These are phyloP conservation scores for Pelodytes ibericus DNA, from an alignment of 2,797 vertebrate species.

Conservation along the genomic window DNA sequence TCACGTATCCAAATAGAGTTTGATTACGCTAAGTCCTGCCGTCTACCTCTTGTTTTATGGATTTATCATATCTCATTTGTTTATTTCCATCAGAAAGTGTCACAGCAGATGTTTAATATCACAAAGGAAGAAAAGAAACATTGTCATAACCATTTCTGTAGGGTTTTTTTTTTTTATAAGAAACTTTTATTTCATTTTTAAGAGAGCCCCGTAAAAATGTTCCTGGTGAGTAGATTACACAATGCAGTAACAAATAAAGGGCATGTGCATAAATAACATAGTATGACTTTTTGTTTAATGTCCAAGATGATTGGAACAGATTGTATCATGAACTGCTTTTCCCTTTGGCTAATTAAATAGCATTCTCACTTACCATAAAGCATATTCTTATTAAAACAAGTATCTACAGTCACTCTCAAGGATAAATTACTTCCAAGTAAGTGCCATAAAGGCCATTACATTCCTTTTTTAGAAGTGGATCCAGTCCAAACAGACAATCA, in stretches of 20 bases:
- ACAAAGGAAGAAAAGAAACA: slow-evolving; percentile 16
- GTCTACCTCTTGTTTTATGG: background rate
- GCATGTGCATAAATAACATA: slow-evolving; percentile 73
- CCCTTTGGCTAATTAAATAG: slow-evolving; percentile 94
- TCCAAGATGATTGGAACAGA: slow-evolving; percentile 82
- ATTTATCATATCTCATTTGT: slow-evolving; percentile 17
- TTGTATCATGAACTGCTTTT: slow-evolving; percentile 80
- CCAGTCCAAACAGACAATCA: slow-evolving; percentile 97
- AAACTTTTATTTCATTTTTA: slow-evolving; percentile 60
- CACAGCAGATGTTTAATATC: slow-evolving; percentile 16
- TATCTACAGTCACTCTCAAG: slow-evolving; percentile 85
- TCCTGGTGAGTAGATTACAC: slow-evolving; percentile 67
- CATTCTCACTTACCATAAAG: slow-evolving; percentile 86
- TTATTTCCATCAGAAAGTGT: slow-evolving; percentile 23
- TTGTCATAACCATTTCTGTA: background rate
- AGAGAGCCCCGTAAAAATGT: slow-evolving; percentile 67
- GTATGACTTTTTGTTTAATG: slow-evolving; percentile 79
- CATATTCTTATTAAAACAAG: slow-evolving; percentile 95
- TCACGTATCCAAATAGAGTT: background rate
- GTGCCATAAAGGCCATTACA: slow-evolving; percentile 96
- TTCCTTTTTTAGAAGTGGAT: slow-evolving; percentile 89
- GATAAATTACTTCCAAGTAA: slow-evolving; percentile 93
- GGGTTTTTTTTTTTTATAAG: slow-evolving; percentile 63
- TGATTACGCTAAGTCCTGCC: background rate
- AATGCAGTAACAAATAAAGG: slow-evolving; percentile 74